Evolutionary conservation across 2,113 vertebrate genomes (phyloP), one percentile per base, ranked within the genome.

Genomic region (Argyrosomus japonicus): DNA sequence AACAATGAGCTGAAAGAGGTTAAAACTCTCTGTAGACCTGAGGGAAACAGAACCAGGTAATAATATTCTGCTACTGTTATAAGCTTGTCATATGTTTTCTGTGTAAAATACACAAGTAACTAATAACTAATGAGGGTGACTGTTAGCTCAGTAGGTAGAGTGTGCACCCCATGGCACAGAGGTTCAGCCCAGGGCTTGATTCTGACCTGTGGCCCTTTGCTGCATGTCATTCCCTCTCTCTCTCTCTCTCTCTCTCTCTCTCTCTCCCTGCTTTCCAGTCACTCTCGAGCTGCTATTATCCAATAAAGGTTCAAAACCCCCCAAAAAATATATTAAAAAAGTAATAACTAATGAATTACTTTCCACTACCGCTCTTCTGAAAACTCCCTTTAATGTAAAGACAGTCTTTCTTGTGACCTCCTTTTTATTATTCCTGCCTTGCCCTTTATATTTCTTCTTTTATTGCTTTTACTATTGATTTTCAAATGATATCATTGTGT

Each of bases 381-480:
- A 47, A 74, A 19, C 13, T 25, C 29, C 19, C 48, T 63, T 40
- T 63, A 12, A 6, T 29, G 18, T 18, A n/a, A 23, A 6, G 2
- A 70, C 58, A 65, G 14, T 5, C 57, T 67, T 61, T 21, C 14
- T 29, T 6, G 6, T 60, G 62, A 68, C 54, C 18, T 45, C n/a
- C 47, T 5, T 53, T 15, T 61, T n/a, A 54, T 51, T 12, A n/a
- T 8, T 47, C 17, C 2, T 56, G 19, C 53, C 17, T 27, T 51
- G 17, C 40, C 62, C 63, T 75, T 57, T 27, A 51, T 8, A 7
- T 40, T 57, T 75, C 21, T 40, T 8, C 12, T 48, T 68, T 48
- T 45, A 51, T 58, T 60, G 14, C n/a, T 57, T 32, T 63, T 10
- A 6, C 11, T 62, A 77, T 68, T 62, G 76, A 74, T 77, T 62